A percentile compares a stretch with the other conserved stretches of the same genome.
Evolutionary conservation across 2,888 invertebrate genomes (phyloP).

Genomic region (Pilophorus perplexus): DNA sequence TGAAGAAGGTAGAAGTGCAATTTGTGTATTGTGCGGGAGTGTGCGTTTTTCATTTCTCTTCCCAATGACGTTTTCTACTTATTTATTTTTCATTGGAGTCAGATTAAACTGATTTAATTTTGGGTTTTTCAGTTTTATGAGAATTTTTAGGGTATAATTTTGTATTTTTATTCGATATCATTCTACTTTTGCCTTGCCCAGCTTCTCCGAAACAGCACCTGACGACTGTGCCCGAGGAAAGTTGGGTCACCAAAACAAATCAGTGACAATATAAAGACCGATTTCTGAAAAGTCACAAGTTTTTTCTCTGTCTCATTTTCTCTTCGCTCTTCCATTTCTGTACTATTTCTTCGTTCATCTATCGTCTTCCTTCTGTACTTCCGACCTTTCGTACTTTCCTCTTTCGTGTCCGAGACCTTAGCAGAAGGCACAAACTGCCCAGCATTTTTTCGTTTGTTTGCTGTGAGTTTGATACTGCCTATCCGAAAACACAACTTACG

Average conservation of each 20-base stretch:
- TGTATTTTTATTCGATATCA: constrained; percentile 43
- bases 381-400: not conserved
- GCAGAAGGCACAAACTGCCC: constrained; percentile 20
- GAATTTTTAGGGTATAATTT: not conserved
- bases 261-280: not conserved
- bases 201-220: constrained; percentile 53
- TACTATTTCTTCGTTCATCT: not conserved
- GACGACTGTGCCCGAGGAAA: constrained; percentile 57
- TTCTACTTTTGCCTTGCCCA: constrained; percentile 45
- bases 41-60: constrained; percentile 1
- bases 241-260: constrained; percentile 24
- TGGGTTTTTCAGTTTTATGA: not conserved
- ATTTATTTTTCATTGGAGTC: too few species aligned
- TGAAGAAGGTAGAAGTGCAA: constrained; percentile 37
- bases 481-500: constrained; percentile 33
- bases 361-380: not conserved
- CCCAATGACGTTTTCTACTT: not conserved
- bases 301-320: constrained; percentile 19
- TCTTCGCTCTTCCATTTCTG: constrained; percentile 2
- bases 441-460: constrained; percentile 5
- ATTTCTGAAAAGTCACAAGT: constrained; percentile 8
- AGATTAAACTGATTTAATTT: not conserved
- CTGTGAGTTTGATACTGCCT: not conserved
- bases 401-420: constrained; percentile 35
- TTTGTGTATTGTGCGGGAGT: constrained; percentile 15